Conservation (phyloP, 2,797 vertebrate species). For the Rhinogobio ventralis region DNA sequence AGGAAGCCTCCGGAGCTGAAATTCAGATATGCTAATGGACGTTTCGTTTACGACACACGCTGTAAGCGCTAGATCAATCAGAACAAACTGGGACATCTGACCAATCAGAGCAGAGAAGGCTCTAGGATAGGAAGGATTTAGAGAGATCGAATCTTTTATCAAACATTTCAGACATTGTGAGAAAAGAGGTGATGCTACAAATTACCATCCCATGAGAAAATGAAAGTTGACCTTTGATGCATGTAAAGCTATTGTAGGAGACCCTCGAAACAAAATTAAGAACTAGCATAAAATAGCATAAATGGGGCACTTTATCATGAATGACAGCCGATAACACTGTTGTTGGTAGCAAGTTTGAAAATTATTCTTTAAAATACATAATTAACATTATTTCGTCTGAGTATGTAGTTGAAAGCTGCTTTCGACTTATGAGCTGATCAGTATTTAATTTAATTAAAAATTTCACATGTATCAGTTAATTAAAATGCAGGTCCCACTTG, state of each 20-base stretch:
- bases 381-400: background rate
- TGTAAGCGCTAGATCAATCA: background rate
- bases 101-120: background rate
- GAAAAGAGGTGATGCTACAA: background rate
- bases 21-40: background rate
- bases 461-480: background rate
- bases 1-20: background rate
- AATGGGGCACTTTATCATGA: background rate
- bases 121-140: background rate
- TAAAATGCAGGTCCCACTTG: background rate
- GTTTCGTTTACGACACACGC: fast-evolving
- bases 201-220: background rate
- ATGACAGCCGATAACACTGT: background rate
- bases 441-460: background rate
- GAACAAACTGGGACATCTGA: background rate
- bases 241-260: background rate
- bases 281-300: background rate
- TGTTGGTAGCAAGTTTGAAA: background rate
- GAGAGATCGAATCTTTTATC: background rate
- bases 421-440: background rate
- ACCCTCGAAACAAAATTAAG: background rate
- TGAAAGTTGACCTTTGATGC: background rate
- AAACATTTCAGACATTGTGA: background rate
- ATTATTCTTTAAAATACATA: background rate
- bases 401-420: background rate